Evolutionary conservation across 2,797 vertebrate species (phyloP).

Genomic region (Brachyalestes nurse): DNA sequence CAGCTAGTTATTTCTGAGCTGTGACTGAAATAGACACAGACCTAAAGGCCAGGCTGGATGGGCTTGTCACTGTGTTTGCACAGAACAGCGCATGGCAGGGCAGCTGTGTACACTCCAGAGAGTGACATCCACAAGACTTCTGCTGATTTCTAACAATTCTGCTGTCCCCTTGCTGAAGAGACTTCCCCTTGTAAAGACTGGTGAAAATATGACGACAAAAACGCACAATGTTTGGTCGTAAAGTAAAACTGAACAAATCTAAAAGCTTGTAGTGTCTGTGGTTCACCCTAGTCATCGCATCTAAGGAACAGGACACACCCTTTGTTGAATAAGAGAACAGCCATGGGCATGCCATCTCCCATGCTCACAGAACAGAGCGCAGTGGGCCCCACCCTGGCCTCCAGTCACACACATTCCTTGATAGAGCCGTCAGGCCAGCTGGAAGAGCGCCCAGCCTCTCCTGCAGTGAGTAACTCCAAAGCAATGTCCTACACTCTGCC

Average conservation of each 20-base stretch:
- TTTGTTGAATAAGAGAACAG: conserved; percentile 54
- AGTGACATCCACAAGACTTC: conserved; percentile 53
- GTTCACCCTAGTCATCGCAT: conserved; percentile 23
- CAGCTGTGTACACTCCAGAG: conserved; percentile 78
- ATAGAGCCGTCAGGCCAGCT: conserved; percentile 80
- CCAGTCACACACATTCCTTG: conserved; percentile 83
- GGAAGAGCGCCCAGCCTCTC: conserved; percentile 81
- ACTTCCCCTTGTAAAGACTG: neutral
- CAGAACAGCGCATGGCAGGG: conserved; percentile 60
- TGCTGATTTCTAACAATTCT: conserved; percentile 63
- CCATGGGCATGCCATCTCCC: conserved; percentile 51
- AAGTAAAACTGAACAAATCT: neutral
- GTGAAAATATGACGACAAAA: neutral
- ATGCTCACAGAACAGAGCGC: conserved; percentile 43
- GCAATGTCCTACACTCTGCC: conserved; percentile 74
- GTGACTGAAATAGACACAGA: conserved; percentile 63
- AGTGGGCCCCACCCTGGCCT: conserved; percentile 75
- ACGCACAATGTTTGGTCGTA: neutral
- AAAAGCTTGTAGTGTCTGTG: neutral
- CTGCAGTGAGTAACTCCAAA: conserved; percentile 80
- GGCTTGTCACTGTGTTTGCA: conserved; percentile 71
- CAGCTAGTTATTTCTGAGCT: conserved; percentile 50
- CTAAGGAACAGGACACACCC: conserved; percentile 38
- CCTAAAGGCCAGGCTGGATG: conserved; percentile 60
- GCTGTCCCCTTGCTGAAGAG: conserved; percentile 35